Evolutionary conservation across 1,140 invertebrate species (phyloP).

Genomic region (Rhopalosiphum maidis): DNA sequence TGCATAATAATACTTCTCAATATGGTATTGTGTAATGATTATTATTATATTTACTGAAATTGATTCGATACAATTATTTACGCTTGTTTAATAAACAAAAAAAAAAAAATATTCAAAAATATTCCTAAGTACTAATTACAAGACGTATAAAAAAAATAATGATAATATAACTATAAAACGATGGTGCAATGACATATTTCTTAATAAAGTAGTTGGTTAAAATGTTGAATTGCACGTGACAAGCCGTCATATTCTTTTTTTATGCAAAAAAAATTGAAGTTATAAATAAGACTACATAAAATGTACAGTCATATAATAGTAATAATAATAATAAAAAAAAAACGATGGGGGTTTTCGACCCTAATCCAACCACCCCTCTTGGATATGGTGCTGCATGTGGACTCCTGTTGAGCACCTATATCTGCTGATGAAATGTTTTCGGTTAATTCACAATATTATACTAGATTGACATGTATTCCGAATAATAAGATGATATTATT

Average conservation of each 20-base stretch:
- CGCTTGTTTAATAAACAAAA: not conserved
- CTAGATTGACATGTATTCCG: not conserved
- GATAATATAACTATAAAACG: not conserved
- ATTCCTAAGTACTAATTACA: not conserved
- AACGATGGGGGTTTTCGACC: not conserved
- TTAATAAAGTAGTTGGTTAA: not conserved
- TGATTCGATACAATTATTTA: not conserved
- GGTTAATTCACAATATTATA: not conserved
- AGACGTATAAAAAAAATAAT: not conserved
- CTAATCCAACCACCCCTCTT: not conserved
- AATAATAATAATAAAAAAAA: constrained; percentile 11
- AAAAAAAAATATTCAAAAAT: not conserved
- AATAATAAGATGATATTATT: constrained; percentile 18
- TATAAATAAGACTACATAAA: not conserved
- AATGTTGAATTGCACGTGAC: constrained; percentile 23
- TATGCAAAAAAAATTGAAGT: not conserved
- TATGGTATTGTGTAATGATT: not conserved
- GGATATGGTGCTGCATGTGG: not conserved
- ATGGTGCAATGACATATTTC: not conserved
- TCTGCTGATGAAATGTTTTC: constrained; percentile 41
- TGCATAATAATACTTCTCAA: not conserved
- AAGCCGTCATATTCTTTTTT: not conserved
- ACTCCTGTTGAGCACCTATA: constrained; percentile 19
- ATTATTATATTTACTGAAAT: not conserved
- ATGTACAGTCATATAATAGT: not conserved